Evolutionary conservation across 2,797 vertebrate genomes (phyloP).

Genomic region (Parambassis ranga): DNA sequence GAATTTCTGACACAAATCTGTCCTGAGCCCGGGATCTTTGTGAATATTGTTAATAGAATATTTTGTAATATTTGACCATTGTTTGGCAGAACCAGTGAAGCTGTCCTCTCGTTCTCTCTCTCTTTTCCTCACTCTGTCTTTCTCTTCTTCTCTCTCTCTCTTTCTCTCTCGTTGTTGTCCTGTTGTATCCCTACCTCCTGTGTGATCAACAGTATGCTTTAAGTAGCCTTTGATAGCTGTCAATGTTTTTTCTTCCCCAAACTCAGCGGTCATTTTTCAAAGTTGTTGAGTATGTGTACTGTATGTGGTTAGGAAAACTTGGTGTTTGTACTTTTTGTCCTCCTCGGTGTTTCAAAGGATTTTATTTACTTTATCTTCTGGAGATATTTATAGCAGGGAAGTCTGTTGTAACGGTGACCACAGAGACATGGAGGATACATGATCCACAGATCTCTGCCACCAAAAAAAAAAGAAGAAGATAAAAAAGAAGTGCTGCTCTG

Average conservation of each 20-base stretch:
- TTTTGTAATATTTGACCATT: slow-evolving; percentile 87
- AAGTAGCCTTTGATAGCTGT: slow-evolving; percentile 78
- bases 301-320: slow-evolving; percentile 77
- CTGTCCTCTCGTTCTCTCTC: slow-evolving; percentile 70
- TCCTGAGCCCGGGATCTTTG: slow-evolving; percentile 74
- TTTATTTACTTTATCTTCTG: slow-evolving; percentile 55
- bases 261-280: slow-evolving; percentile 75
- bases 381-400: slow-evolving; percentile 64
- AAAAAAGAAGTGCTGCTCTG: background rate
- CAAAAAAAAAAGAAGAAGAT: slow-evolving; percentile 5
- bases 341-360: slow-evolving; percentile 67
- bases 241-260: slow-evolving; percentile 67
- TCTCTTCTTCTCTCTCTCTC: slow-evolving; percentile 9
- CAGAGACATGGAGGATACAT: slow-evolving; percentile 36
- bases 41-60: slow-evolving; percentile 87
- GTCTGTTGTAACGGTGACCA: slow-evolving; percentile 54
- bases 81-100: slow-evolving; percentile 84
- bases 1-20: slow-evolving; percentile 78
- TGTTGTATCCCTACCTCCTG: slow-evolving; percentile 69
- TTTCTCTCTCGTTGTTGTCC: slow-evolving; percentile 69
- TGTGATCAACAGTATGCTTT: slow-evolving; percentile 80
- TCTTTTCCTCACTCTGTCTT: slow-evolving; percentile 41
- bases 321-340: slow-evolving; percentile 81
- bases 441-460: slow-evolving; percentile 52
- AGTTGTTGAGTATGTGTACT: slow-evolving; percentile 77